phyloP scores from a whole-genome alignment of 2,888 invertebrate genomes.

The Odontocolon sp. region DNA sequence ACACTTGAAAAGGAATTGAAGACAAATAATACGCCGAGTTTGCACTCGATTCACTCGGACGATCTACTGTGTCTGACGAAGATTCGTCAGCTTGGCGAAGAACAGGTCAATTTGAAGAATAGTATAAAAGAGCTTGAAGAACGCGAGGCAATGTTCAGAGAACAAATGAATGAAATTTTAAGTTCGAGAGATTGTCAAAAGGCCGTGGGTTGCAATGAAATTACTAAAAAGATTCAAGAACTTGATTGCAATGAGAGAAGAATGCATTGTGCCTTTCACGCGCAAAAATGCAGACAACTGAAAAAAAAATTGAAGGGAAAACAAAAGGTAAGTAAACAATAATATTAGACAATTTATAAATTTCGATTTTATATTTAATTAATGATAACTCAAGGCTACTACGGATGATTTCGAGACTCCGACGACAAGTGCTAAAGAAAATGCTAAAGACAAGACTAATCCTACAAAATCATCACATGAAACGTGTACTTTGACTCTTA shows the following conservation, averaged over 20 bases:
- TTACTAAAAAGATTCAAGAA: constrained; percentile 26
- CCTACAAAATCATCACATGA: background rate
- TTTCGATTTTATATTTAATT: background rate
- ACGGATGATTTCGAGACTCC: background rate
- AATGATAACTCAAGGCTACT: background rate
- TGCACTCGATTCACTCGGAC: constrained; percentile 73
- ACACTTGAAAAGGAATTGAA: constrained; percentile 65
- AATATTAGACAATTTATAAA: background rate
- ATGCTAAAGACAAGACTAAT: background rate
- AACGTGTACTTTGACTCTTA: background rate
- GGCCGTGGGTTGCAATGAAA: background rate
- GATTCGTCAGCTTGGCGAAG: constrained; percentile 71
- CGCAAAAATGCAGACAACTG: constrained; percentile 47
- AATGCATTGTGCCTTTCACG: constrained; percentile 48
- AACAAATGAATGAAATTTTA: constrained; percentile 70
- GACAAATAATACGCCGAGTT: constrained; percentile 62
- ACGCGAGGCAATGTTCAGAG: constrained; percentile 67
- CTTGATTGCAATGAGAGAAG: constrained; percentile 35
- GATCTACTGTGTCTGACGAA: constrained; percentile 72
- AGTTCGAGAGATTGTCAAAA: constrained; percentile 59
- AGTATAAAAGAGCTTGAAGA: constrained; percentile 72
- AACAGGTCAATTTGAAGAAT: constrained; percentile 71
- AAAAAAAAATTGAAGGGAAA: constrained; percentile 54
- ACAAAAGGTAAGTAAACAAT: constrained; percentile 43
- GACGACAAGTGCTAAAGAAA: background rate